Conservation (phyloP, 2,797 vertebrate genomes). For the Zonotrichia albicollis region DNA sequence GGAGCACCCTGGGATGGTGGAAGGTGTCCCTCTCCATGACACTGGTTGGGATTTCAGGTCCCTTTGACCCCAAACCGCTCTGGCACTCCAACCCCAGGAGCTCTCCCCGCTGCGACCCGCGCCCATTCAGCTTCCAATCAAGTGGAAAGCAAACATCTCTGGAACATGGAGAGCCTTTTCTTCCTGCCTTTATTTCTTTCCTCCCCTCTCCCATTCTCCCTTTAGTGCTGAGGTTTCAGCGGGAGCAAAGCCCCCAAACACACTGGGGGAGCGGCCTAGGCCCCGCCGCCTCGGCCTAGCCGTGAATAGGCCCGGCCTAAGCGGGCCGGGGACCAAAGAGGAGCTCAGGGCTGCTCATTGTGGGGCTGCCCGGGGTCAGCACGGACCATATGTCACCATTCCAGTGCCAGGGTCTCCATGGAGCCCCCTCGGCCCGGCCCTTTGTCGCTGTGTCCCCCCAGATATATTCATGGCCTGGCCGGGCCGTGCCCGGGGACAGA, state of each 20-base stretch:
- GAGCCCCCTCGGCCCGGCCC: constrained; percentile 86
- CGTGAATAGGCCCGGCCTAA: constrained; percentile 75
- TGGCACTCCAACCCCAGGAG: rapidly evolving
- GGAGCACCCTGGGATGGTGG: neutral
- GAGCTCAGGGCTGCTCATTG: constrained; percentile 73
- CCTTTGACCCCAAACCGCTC: neutral
- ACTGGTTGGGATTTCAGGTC: neutral
- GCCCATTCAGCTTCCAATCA: neutral
- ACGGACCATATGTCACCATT: constrained; percentile 95
- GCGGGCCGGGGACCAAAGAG: constrained; percentile 1
- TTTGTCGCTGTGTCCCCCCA: constrained; percentile 85
- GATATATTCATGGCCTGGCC: constrained; percentile 88
- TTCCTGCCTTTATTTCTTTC: neutral
- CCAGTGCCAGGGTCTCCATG: constrained; percentile 85
- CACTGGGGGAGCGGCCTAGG: constrained; percentile 72
- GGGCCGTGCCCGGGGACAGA: constrained; percentile 83
- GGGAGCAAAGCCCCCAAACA: neutral
- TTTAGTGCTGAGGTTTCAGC: neutral
- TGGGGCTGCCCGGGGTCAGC: constrained; percentile 82
- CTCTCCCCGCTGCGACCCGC: neutral
- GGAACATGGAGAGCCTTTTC: neutral
- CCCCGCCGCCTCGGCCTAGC: constrained; percentile 79
- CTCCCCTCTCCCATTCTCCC: neutral
- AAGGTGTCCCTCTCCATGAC: neutral
- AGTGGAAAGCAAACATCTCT: constrained; percentile 58